Evolutionary conservation across 2,888 invertebrate species (phyloP).

Genomic region (Polyommatus icarus): DNA sequence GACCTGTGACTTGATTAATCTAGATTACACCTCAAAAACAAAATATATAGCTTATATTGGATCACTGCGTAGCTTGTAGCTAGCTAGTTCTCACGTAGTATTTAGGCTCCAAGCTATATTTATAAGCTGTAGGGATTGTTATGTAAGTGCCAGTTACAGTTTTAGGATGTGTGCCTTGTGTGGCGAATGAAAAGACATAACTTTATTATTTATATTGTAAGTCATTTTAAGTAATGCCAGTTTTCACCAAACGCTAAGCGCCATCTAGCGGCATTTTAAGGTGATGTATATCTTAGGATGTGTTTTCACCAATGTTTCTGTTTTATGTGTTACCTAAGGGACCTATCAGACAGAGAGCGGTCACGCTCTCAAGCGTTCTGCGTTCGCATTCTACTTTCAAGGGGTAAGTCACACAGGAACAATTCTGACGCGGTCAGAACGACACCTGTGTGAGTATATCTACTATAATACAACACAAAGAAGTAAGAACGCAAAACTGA

Average conservation of each 20-base stretch:
- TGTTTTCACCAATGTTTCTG: no score
- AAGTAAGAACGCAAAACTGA: no score
- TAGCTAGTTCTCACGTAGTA: not conserved
- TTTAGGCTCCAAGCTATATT: not conserved
- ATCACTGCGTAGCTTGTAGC: constrained; percentile 6
- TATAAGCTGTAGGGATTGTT: constrained; percentile 2
- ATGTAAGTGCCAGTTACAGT: not conserved
- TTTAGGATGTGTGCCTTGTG: constrained; percentile 3
- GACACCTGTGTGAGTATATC: no score
- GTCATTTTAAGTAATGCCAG: not conserved
- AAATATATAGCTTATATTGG: constrained; percentile 4
- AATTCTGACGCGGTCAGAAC: no score
- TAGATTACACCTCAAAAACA: not conserved
- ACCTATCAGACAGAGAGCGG: no score
- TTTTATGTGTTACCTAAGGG: no score
- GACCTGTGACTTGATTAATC: not conserved
- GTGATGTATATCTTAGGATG: no score
- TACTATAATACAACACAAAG: no score
- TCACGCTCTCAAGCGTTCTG: no score
- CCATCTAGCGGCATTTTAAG: not conserved
- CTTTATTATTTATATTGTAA: not conserved
- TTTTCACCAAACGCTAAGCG: not conserved
- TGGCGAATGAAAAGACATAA: not conserved
- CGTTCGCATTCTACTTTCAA: no score
- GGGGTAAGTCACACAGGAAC: no score